A percentile compares a stretch with the other conserved stretches of the same genome.
Evolutionary conservation across 1,140 invertebrate genomes (phyloP).

Genomic region (Palaemon carinicauda): DNA sequence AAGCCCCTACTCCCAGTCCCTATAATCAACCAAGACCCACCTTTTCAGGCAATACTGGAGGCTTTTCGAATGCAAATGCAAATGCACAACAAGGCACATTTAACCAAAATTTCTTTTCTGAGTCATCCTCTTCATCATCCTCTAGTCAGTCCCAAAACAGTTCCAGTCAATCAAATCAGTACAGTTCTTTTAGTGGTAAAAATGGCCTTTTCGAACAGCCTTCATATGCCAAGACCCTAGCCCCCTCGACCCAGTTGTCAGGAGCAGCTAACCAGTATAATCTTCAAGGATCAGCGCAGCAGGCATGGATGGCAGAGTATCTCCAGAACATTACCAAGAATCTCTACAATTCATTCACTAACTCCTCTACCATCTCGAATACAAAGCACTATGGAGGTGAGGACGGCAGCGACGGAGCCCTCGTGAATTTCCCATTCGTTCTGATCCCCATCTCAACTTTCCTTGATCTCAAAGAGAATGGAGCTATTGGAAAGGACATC

Average conservation of each 20-base stretch:
- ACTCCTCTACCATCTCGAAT: constrained; percentile 25
- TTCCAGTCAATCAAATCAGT: neutral
- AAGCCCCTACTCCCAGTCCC: constrained; percentile 1
- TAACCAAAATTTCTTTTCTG: neutral
- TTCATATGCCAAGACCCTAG: neutral
- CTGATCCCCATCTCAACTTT: constrained; percentile 45
- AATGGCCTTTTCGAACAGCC: constrained; percentile 21
- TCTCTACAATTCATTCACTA: constrained; percentile 42
- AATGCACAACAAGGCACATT: neutral
- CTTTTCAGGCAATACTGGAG: neutral
- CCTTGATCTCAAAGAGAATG: constrained; percentile 33
- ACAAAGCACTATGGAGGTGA: neutral
- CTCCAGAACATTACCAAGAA: constrained; percentile 43
- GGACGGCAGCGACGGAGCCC: neutral
- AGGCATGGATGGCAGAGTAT: constrained; percentile 35
- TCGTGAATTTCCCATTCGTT: constrained; percentile 46
- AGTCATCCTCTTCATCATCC: constrained; percentile 11
- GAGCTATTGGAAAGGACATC: constrained; percentile 36
- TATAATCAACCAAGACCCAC: neutral
- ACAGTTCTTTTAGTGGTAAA: constrained; percentile 9
- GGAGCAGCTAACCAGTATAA: neutral
- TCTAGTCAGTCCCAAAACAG: neutral
- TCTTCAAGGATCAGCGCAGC: neutral
- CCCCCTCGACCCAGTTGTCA: neutral
- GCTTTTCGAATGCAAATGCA: neutral